Evolutionary conservation across 2,797 vertebrate genomes (phyloP), one percentile per base, ranked within the genome.

Genomic region (Pterois miles): DNA sequence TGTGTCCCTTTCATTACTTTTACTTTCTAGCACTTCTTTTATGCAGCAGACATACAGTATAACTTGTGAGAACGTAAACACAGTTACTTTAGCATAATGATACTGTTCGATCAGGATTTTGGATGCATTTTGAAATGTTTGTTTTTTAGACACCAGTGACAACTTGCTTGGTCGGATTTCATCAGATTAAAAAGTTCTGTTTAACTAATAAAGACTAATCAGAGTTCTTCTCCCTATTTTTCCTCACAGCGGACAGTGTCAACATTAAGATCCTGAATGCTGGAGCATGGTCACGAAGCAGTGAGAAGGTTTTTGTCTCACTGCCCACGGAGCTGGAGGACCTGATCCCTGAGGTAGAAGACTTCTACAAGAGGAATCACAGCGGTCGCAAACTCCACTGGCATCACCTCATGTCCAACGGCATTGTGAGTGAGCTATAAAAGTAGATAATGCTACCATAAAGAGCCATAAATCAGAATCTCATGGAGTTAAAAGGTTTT

Each of bases 331-430:
- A 99, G 91, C 93, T 99, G 84, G 98, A 99, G 86, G 98, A 99
- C 86, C 95, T 99, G 77, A 99, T 99, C 87, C 98, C 98, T 0
- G 98, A 99, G 91, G 98, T 99, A 36, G 98, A 99, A 88, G 98
- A 99, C 84, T 99, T 99, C 90, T 99, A 99, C 93, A 99, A 99
- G 94, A 98, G 98, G 94, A 99, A 98, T 86, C 98, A 99, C 91
- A 99, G 98, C 62, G 98, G 98, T 58, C 96, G 98, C 83, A 99
- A 99, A 88, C 95, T 99, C 65, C 98, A 99, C 91, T 99, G 98
- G 98, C 98, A 99, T 80, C 98, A 99, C 92, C 97, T 99, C 82
- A 99, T 99, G 98, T 99, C 98, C 79, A 99, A 99, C 71, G 98
- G 98, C 94, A 99, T 99, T 90, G 98, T 99, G 93, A 96, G 97